Evolutionary conservation across 2,113 vertebrate species (phyloP).

Genomic region (Cephalopholis sonnerati): DNA sequence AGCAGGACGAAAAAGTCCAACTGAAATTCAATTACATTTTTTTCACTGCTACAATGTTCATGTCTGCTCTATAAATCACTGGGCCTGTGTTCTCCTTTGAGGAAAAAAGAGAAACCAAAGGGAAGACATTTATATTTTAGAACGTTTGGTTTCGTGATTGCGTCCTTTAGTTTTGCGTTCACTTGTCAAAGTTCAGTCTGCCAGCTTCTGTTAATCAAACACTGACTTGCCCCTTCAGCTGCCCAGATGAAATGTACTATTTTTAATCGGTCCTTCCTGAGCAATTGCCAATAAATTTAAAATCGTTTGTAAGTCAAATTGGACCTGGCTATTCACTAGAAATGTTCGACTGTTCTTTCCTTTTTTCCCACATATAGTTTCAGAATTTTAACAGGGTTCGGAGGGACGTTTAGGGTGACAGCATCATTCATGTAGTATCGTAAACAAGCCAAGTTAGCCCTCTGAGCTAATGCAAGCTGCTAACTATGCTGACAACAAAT

Average conservation of each 20-base stretch:
- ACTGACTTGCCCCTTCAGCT: no score
- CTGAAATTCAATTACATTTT: not conserved
- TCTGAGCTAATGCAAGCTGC: no score
- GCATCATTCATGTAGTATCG: no score
- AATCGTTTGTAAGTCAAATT: not conserved
- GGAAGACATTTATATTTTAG: not conserved
- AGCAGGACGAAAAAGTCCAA: not conserved
- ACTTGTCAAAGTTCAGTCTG: not conserved
- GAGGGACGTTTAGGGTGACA: no score
- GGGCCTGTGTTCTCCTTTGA: not conserved
- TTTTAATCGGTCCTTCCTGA: no score
- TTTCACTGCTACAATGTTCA: not conserved
- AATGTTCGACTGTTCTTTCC: no score
- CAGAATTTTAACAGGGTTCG: no score
- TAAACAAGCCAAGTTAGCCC: no score
- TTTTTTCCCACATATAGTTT: no score
- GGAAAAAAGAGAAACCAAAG: not conserved
- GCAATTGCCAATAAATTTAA: not conserved
- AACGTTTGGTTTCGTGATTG: not conserved
- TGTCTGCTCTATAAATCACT: not conserved
- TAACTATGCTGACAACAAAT: no score
- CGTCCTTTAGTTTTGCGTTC: not conserved
- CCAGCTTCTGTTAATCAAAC: not conserved
- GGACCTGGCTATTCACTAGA: no score
- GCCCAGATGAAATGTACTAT: no score